Conservation (phyloP, 2,113 vertebrate species). For the Indicator maculatus region DNA sequence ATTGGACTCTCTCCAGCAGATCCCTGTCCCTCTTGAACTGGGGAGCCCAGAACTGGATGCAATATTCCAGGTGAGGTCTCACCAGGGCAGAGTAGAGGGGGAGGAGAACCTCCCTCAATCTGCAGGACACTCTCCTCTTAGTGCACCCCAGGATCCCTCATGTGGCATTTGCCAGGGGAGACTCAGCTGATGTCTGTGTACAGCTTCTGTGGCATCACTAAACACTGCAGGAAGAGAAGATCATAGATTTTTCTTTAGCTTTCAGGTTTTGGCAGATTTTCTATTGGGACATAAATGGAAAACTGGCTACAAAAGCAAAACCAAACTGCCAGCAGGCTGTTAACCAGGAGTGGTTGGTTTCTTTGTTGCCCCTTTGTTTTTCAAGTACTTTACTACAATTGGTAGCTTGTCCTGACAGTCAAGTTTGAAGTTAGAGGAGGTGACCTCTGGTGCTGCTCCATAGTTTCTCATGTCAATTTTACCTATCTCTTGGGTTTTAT, state of each 20-base stretch:
- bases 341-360: neutral
- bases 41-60: too few species aligned
- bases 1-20: too few species aligned
- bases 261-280: neutral
- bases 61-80: too few species aligned
- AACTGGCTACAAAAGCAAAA: neutral
- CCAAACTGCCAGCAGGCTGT: neutral
- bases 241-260: neutral
- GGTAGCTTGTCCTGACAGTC: neutral
- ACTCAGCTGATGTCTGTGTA: neutral
- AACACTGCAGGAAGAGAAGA: neutral
- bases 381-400: neutral
- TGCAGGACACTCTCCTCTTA: too few species aligned
- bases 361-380: neutral
- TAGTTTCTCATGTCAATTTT: neutral
- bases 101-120: too few species aligned
- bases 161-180: neutral
- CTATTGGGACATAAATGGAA: neutral
- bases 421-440: neutral
- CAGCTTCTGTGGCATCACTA: neutral
- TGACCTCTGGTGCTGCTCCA: neutral
- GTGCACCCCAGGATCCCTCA: too few species aligned
- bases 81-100: too few species aligned
- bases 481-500: neutral
- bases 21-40: too few species aligned